Percentiles rank a stretch among this genome's conserved stretches.
Conservation (phyloP, 2,113 vertebrate genomes). For the Rhipidura dahli region DNA sequence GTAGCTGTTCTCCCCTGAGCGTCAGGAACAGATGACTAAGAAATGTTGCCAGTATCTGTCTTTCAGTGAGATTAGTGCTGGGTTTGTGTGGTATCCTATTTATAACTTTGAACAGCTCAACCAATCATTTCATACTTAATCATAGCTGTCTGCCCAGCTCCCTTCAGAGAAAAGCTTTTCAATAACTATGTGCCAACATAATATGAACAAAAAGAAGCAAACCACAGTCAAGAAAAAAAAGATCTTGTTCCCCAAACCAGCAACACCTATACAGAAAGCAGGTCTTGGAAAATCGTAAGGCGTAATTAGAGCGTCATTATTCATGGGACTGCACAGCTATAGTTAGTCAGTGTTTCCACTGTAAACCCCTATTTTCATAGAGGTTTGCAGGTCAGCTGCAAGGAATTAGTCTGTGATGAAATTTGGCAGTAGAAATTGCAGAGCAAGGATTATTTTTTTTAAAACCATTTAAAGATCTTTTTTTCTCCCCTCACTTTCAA, state of each 20-base stretch:
- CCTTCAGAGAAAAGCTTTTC: constrained; percentile 28
- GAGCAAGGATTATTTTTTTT: neutral
- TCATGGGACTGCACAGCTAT: constrained; percentile 34
- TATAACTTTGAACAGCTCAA: constrained; percentile 67
- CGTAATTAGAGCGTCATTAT: constrained; percentile 19
- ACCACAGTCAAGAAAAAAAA: constrained; percentile 21
- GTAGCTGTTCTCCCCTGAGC: constrained; percentile 36
- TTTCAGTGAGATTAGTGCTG: constrained; percentile 52
- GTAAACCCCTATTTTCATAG: constrained; percentile 36
- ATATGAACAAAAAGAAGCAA: constrained; percentile 37
- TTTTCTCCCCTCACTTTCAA: neutral
- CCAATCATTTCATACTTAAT: constrained; percentile 69
- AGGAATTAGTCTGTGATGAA: constrained; percentile 46
- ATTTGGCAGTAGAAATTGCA: constrained; percentile 20
- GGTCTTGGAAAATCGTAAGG: constrained; percentile 18
- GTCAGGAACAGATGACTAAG: constrained; percentile 57
- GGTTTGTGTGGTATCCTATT: constrained; percentile 68
- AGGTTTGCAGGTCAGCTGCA: constrained; percentile 56
- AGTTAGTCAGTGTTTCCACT: constrained; percentile 65
- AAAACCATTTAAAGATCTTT: neutral
- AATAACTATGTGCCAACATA: constrained; percentile 47
- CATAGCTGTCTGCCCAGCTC: constrained; percentile 59
- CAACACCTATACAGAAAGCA: constrained; percentile 5
- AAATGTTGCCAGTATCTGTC: constrained; percentile 63
- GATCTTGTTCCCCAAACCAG: constrained; percentile 8